A percentile compares a stretch with the other conserved stretches of the same genome.
Evolutionary conservation across 2,797 vertebrate species (phyloP).

Genomic region (Sparidentex hasta): DNA sequence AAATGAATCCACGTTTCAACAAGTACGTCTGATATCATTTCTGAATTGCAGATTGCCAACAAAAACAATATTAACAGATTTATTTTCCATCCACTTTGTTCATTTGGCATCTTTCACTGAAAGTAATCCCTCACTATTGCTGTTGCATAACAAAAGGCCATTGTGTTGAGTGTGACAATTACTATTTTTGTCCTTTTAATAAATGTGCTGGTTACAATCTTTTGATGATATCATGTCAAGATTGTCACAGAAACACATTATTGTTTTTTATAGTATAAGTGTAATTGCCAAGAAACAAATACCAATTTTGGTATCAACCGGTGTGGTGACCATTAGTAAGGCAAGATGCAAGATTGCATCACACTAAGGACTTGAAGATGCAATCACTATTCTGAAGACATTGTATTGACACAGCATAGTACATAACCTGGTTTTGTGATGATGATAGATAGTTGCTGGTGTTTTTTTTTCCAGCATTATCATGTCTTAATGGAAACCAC

Average conservation of each 20-base stretch:
- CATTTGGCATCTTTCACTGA: constrained; percentile 44
- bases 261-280: background rate
- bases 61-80: constrained; percentile 6
- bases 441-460: background rate
- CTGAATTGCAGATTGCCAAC: constrained; percentile 27
- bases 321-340: background rate
- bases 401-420: background rate
- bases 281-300: background rate
- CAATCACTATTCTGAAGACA: background rate
- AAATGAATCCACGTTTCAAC: constrained; percentile 5
- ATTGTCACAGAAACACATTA: background rate
- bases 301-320: background rate
- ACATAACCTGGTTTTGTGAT: background rate
- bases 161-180: constrained; percentile 3
- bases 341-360: background rate
- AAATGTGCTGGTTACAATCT: background rate
- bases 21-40: constrained; percentile 13
- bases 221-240: background rate
- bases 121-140: constrained; percentile 47
- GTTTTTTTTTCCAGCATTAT: background rate
- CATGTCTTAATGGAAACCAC: background rate
- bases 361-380: background rate
- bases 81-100: constrained; percentile 38
- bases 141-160: constrained; percentile 51
- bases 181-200: constrained; percentile 28